Conservation (phyloP, 2,888 invertebrate genomes). For the Epsilonema sp. region DNA sequence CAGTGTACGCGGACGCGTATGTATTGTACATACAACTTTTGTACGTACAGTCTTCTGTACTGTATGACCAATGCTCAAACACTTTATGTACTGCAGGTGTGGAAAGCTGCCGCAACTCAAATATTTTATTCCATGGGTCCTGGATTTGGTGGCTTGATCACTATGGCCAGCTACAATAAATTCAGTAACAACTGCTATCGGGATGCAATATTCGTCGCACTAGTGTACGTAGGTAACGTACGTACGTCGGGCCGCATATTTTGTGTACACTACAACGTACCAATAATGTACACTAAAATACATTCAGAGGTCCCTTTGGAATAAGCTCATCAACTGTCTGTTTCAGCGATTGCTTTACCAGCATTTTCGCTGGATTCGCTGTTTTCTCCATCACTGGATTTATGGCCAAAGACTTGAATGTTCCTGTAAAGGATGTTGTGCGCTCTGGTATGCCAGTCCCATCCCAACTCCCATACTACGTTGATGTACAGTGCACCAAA, state of each 20-base stretch:
- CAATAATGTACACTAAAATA: too few relatives aligned
- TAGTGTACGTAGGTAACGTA: too few relatives aligned
- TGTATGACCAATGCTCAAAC: too few relatives aligned
- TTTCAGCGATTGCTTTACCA: neutral
- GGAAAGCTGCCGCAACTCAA: constrained; percentile 12
- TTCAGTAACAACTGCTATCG: constrained; percentile 36
- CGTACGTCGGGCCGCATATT: too few relatives aligned
- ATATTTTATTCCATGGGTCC: constrained; percentile 29
- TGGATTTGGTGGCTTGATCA: constrained; percentile 27
- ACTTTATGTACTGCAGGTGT: too few relatives aligned
- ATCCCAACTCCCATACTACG: neutral
- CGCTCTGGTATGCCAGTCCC: neutral
- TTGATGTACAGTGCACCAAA: neutral
- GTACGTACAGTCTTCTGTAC: too few relatives aligned
- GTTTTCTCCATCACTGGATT: neutral
- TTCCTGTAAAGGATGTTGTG: neutral
- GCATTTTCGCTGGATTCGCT: neutral
- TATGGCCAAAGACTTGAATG: neutral
- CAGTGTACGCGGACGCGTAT: too few relatives aligned
- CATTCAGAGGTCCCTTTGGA: too few relatives aligned
- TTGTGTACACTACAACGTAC: too few relatives aligned
- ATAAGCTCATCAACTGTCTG: too few relatives aligned
- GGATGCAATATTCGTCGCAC: constrained; percentile 34
- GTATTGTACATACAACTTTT: too few relatives aligned
- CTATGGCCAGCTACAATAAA: constrained; percentile 28